Percentiles rank a stretch among this genome's conserved stretches.
Evolutionary conservation across 2,113 vertebrate species (phyloP).

Genomic region (Chinchilla lanigera): DNA sequence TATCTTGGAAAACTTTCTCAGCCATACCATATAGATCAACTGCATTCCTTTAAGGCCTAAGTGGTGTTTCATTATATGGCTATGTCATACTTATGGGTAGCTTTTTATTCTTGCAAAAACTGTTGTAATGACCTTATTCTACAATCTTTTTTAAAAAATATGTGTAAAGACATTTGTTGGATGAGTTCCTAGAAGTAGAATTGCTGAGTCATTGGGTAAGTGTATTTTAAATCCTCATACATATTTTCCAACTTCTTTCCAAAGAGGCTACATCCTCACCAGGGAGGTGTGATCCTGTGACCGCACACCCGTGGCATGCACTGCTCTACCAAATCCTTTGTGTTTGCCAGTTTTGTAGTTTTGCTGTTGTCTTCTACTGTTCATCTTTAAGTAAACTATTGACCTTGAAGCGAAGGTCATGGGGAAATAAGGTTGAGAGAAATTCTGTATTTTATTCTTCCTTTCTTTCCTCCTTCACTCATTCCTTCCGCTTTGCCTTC

Average conservation of each 20-base stretch:
- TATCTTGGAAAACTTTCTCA: conserved; percentile 18
- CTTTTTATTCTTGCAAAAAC: conserved; percentile 36
- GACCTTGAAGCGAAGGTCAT: not conserved
- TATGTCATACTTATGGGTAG: not conserved
- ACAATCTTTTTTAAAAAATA: not conserved
- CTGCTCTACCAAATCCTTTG: not conserved
- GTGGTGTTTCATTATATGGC: not conserved
- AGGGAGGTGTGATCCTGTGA: not conserved
- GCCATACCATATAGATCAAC: not conserved
- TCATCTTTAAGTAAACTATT: not conserved
- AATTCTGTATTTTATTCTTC: not conserved
- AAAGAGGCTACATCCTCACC: not conserved
- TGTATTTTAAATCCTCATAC: not conserved
- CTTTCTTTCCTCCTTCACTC: not conserved
- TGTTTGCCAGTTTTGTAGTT: not conserved
- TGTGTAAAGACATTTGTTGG: not conserved
- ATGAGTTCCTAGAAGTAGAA: conserved; percentile 63
- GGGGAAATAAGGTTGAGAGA: not conserved
- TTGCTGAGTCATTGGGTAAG: conserved; percentile 41
- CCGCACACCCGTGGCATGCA: not conserved
- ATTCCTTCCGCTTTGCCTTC: not conserved
- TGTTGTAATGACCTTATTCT: conserved; percentile 21
- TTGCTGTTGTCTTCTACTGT: not conserved
- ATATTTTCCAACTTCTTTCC: not conserved
- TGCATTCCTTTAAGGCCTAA: not conserved